Evolutionary conservation across 1,140 invertebrate genomes (phyloP), one percentile per base, ranked within the genome.

Genomic region (Plodia interpunctella): DNA sequence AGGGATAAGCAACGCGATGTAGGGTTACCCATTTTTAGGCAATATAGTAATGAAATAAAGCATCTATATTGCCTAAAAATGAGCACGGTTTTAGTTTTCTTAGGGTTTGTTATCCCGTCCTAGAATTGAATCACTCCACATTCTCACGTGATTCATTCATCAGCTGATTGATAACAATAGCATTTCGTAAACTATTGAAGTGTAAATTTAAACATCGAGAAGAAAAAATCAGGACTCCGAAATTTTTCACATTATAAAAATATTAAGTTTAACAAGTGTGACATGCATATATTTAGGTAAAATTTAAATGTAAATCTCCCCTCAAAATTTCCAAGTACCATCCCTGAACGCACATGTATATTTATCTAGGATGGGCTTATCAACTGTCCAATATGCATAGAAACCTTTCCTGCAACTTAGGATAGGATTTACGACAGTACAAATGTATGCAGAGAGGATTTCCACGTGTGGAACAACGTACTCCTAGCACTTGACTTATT

Each of bases 351-450:
- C 38, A 15, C 38, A 44, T 44, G 38, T 32, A 32, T 75, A 73
- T 78, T 78, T 78, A 69, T 72, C 64, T 77, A 74, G 68, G 71
- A 77, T 64, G 59, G 57, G 57, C 60, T 63, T 63, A 66, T 62
- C 59, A 61, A 35, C 61, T 62, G 55, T 57, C 53, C 58, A 65
- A 66, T 66, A 68, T 74, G 65, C 60, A 65, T 64, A 55, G 28
- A 58, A 20, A 35, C 6, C 21, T 30, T 55, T 19, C 51, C 35
- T 53, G 13, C 19, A 5, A 25, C 21, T 53, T 53, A 21, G 25
- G 51, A 21, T 53, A 53, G 51, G 51, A 53, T 53, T 25, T 25
- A 25, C 51, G 21, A 28, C 17, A 25, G 51, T 53, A 25, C 38
- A 44, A 44, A 44, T 44, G 38, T 44, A 44, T 44, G 38, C 38